phyloP scores from a whole-genome alignment of 2,113 vertebrate genomes.

The Silurus meridionalis region DNA sequence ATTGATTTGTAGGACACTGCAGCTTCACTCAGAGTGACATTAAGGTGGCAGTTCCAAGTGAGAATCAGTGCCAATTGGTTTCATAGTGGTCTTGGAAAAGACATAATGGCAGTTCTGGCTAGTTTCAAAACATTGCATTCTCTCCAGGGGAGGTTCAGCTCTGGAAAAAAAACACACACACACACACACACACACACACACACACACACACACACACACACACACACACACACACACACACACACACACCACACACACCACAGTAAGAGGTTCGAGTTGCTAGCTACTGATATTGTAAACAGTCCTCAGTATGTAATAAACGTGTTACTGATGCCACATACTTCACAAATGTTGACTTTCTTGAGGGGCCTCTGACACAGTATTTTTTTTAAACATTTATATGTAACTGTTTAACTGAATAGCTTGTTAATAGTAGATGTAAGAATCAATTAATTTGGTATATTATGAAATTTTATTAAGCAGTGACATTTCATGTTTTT shows the following conservation, averaged over 20 bases:
- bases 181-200: neutral
- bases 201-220: neutral
- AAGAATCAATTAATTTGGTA: neutral
- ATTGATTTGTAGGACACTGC: neutral
- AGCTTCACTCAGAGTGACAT: neutral
- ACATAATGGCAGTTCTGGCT: slow-evolving; percentile 16
- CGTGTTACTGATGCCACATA: neutral
- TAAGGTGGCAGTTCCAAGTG: neutral
- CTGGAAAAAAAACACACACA: neutral
- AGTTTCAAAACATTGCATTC: slow-evolving; percentile 21
- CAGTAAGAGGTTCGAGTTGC: neutral
- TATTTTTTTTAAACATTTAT: neutral
- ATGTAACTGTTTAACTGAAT: neutral
- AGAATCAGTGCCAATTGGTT: neutral
- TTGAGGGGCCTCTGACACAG: neutral
- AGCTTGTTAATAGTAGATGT: neutral
- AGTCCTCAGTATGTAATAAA: neutral
- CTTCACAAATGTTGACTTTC: neutral
- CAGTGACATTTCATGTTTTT: neutral
- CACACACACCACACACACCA: neutral
- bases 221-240: neutral
- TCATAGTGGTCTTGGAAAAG: neutral
- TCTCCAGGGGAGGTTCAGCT: neutral
- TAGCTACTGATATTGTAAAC: neutral
- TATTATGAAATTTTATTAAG: neutral